Base-by-base conservation (phyloP, 2,888 invertebrate species). In the Hirtodrosophila cameraria region DNA sequence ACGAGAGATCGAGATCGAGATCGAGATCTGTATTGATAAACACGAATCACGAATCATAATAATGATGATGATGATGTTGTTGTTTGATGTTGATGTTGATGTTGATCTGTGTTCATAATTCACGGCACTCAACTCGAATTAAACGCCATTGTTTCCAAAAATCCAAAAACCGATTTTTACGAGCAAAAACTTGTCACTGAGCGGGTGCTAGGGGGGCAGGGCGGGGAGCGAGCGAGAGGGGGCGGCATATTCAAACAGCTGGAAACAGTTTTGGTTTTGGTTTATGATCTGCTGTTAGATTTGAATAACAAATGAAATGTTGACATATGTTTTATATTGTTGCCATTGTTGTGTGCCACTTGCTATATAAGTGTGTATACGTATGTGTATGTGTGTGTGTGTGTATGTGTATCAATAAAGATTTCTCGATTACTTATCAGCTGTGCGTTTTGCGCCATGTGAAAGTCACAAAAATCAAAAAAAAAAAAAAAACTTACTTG, bases 221-320 rank as follows among this genome's bases (percentile, higher is more conserved):
- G 33, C 13, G 11, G 3, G 41, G 9, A 1, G 12, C 11, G n/a
- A 3, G 3, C 13, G 15, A 2, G 2, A 11, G 8, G 35, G 58
- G 11, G 7, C 28, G 53, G 38, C n/a, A 57, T 39, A n/a, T 55
- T 33, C 23, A 43, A 75, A 63, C 71, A 72, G 60, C 64, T 70
- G 75, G 53, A 23, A 41, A 64, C 60, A 64, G 75, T 60, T 70
- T 53, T 52, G 42, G 36, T 68, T 69, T 66, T 76, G 64, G 60
- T 77, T 86, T 84, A 69, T 86, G 72, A 62, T 33, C 39, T 64
- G 57, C 54, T 55, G 52, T 38, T 45, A 31, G 53, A 88, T 88
- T 88, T 84, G 80, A 86, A 88, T 88, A 88, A 88, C 84, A 88
- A 88, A 87, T 75, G 79, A 82, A 85, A 81, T 80, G 88, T 87